phyloP scores from a whole-genome alignment of 2,888 invertebrate genomes.

The Pinctada fucata region DNA sequence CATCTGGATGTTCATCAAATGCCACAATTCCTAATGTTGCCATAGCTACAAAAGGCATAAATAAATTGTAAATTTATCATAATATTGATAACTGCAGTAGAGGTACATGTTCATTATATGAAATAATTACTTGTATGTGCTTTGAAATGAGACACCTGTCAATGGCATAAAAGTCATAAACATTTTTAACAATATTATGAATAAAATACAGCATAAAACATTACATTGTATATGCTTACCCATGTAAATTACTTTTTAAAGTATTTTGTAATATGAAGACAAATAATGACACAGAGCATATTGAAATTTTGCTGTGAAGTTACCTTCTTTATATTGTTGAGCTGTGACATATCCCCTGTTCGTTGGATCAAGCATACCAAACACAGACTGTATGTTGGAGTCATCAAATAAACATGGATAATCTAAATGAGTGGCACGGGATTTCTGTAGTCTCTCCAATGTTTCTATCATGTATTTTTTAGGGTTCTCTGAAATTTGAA shows the following conservation, averaged over 20 bases:
- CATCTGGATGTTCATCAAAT: conserved; percentile 61
- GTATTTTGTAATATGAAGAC: too few relatives aligned
- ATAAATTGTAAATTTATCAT: neutral
- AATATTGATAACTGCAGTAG: conserved; percentile 4
- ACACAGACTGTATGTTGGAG: conserved; percentile 72
- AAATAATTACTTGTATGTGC: too few relatives aligned
- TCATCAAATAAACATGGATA: conserved; percentile 74
- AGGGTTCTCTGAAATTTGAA: conserved; percentile 67
- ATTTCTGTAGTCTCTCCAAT: conserved; percentile 69
- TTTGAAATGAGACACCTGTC: too few relatives aligned
- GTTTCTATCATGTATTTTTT: conserved; percentile 72
- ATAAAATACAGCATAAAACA: too few relatives aligned
- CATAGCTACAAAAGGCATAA: conserved; percentile 60
- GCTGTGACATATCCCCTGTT: conserved; percentile 68
- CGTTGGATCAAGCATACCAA: conserved; percentile 75
- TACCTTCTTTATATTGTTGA: conserved; percentile 74
- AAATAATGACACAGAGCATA: too few relatives aligned
- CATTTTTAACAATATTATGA: too few relatives aligned
- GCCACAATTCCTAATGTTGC: conserved; percentile 66
- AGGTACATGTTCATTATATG: neutral
- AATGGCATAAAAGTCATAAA: too few relatives aligned
- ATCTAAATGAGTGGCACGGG: conserved; percentile 62
- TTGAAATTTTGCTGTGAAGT: neutral
- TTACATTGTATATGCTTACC: too few relatives aligned
- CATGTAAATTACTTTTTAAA: too few relatives aligned